Percentiles rank a stretch among this genome's conserved stretches.
phyloP scores from a whole-genome alignment of 2,888 invertebrate genomes.

The Pachymerium ferrugineum region DNA sequence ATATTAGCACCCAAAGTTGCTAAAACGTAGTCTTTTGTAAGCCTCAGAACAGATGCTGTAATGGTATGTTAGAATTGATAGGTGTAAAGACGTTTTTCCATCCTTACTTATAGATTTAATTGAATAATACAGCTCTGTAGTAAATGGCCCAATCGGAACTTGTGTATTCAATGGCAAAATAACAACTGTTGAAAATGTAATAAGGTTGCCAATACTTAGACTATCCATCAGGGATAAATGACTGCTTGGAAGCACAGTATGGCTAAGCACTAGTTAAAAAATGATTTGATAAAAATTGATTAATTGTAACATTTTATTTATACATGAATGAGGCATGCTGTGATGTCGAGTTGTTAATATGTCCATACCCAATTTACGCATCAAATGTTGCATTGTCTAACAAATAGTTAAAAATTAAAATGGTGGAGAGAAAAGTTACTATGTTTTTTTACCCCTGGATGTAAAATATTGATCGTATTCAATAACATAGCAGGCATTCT shows the following conservation, averaged over 20 bases:
- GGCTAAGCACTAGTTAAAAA: not conserved
- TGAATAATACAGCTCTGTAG: constrained; percentile 91
- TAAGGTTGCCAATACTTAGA: constrained; percentile 47
- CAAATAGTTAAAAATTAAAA: not conserved
- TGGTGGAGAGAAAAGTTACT: not conserved
- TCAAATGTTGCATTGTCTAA: constrained; percentile 29
- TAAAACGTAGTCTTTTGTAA: constrained; percentile 88
- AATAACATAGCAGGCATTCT: constrained; percentile 93
- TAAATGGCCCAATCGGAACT: constrained; percentile 93
- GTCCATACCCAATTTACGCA: constrained; percentile 27
- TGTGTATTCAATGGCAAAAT: constrained; percentile 90
- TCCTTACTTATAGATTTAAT: constrained; percentile 64
- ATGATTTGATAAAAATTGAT: not conserved
- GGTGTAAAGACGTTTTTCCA: not conserved
- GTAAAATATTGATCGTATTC: constrained; percentile 92
- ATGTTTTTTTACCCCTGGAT: constrained; percentile 63
- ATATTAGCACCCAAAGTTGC: constrained; percentile 81
- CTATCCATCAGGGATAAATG: constrained; percentile 30
- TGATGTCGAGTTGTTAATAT: not conserved
- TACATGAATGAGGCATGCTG: not conserved
- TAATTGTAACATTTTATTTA: not conserved
- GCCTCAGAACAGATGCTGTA: constrained; percentile 52
- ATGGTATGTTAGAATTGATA: not conserved
- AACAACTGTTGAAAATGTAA: constrained; percentile 74
- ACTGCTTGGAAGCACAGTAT: constrained; percentile 50